Base-by-base conservation (phyloP, 2,888 invertebrate species). In the Lasius fuliginosus region DNA sequence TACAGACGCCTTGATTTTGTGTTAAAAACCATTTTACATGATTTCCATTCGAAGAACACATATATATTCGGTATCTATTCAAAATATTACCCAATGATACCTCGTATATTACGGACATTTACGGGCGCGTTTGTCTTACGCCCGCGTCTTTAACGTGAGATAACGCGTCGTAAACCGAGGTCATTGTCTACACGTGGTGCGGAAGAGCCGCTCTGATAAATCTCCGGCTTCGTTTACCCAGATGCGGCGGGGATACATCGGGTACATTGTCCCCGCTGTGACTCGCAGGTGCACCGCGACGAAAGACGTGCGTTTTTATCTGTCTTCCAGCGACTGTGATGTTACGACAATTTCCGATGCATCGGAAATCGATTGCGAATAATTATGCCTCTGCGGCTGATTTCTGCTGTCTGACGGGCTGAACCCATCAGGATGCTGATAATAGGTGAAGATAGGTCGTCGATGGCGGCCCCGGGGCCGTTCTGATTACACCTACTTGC, bases 401-500 rank as follows among this genome's bases (percentile, higher is more conserved):
- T 81, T 79, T 69, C 68, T 69, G 79, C 58, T 76, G 77, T 36
- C 69, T 69, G 49, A 83, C 60, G 71, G 69, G 69, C 46, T 68
- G 49, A 49, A 69, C 60, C 65, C 62, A 71, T 71, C 83, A 79
- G 64, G 64, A 71, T 40, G 42, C 65, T 58, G 79, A 79, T 84
- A 69, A 82, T 75, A 64, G 53, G 46, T 53, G 74, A 74, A 65
- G 81, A 79, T 53, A 60, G 73, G 79, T 69, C 73, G 67, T n/a
- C 30, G 84, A 75, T 46, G 27, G 23, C 73, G 58, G 56, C 82
- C 62, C 65, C 67, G 68, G 49, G 73, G 64, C 49, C 62, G 83
- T 71, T 81, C 85, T 71, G 82, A 86, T 86, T 86, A 79, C 85
- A 82, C 82, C 85, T 75, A 85, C 71, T 85, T 86, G 65, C 79